These are phyloP conservation scores for Falco columbarius DNA, from an alignment of 2,797 vertebrate genomes.

Conservation along the genomic window DNA sequence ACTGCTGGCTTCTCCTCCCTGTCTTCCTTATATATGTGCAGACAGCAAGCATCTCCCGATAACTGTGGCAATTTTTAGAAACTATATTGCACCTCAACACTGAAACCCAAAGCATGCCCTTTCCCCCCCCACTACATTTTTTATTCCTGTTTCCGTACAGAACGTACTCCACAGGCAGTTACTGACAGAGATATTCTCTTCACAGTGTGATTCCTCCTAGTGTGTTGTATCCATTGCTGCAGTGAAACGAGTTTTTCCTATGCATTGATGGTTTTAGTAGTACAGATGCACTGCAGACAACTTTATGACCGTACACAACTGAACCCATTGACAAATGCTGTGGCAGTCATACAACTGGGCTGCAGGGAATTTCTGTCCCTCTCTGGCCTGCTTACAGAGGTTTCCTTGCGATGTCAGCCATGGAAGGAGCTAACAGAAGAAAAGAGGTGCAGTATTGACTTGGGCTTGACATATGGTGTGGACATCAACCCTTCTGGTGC, in stretches of 20 bases:
- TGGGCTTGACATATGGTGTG: not conserved
- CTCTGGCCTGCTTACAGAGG: not conserved
- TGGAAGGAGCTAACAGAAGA: not conserved
- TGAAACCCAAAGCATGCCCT: not conserved
- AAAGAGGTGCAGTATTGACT: not conserved
- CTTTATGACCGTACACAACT: not conserved
- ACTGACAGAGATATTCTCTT: not conserved
- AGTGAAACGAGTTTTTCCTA: not conserved
- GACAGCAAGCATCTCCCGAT: not conserved
- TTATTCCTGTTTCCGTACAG: not conserved
- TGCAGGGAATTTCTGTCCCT: not conserved
- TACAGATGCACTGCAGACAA: not conserved
- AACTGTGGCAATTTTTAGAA: not conserved
- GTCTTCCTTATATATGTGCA: not conserved
- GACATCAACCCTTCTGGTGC: not conserved
- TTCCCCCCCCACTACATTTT: fast-evolving
- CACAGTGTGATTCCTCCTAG: not conserved
- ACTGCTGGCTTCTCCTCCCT: not conserved
- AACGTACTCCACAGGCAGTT: not conserved
- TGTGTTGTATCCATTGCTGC: not conserved
- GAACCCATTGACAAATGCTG: not conserved
- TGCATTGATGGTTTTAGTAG: not conserved
- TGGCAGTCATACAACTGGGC: not conserved
- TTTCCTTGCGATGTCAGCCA: not conserved
- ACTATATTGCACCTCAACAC: not conserved